phyloP scores from a whole-genome alignment of 2,113 vertebrate genomes.

The Ameiurus melas region DNA sequence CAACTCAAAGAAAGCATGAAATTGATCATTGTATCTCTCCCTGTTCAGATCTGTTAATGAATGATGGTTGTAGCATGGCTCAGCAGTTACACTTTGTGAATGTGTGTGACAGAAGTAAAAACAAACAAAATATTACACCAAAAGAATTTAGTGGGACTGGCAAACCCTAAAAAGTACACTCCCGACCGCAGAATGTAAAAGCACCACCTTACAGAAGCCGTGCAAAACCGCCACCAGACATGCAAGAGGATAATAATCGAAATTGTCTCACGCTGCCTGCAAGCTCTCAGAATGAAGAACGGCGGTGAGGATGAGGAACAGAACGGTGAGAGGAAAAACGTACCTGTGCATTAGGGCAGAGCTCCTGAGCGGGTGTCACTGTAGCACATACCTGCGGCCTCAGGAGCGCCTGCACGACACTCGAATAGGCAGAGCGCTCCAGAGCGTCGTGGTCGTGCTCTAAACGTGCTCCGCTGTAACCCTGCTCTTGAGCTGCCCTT shows the following conservation, averaged over 20 bases:
- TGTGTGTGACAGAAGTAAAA: neutral
- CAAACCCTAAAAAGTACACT: neutral
- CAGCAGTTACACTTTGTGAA: neutral
- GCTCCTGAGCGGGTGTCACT: constrained; percentile 64
- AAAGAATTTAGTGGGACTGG: neutral
- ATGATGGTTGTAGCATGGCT: neutral
- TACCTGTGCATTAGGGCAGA: constrained; percentile 77
- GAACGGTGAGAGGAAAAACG: constrained; percentile 55
- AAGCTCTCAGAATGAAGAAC: constrained; percentile 16
- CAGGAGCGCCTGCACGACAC: constrained; percentile 78
- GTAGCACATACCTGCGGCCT: constrained; percentile 76
- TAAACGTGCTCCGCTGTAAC: constrained; percentile 67
- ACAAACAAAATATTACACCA: neutral
- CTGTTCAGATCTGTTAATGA: neutral
- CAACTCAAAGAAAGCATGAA: neutral
- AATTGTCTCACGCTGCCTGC: constrained; percentile 12
- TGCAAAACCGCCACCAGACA: neutral
- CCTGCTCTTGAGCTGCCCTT: constrained; percentile 69
- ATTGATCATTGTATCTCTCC: neutral
- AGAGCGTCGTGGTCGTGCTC: constrained; percentile 73
- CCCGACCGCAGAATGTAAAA: neutral
- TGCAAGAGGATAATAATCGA: neutral
- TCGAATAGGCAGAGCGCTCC: constrained; percentile 71
- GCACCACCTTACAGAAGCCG: neutral
- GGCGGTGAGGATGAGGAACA: constrained; percentile 15